These are phyloP conservation scores for Neria commutata DNA, from an alignment of 2,888 invertebrate species.

Conservation along the genomic window DNA sequence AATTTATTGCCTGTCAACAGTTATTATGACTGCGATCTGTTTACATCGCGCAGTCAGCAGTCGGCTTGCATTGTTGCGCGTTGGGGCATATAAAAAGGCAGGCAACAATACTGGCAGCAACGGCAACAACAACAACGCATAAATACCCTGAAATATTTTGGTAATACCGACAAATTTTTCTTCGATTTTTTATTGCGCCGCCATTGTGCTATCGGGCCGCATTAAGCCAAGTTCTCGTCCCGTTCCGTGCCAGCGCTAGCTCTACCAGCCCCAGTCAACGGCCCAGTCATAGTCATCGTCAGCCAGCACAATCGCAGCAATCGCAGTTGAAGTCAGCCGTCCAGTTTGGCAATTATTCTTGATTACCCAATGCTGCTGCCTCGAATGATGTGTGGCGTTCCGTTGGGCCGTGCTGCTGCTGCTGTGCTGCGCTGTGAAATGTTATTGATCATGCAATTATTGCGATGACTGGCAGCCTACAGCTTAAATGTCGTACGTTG, in stretches of 20 bases:
- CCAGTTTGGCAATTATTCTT: slow-evolving; percentile 45
- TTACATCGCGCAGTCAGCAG: slow-evolving; percentile 34
- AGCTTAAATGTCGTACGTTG: neutral
- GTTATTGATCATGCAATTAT: slow-evolving; percentile 37
- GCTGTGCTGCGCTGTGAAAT: neutral
- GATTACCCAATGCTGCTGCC: slow-evolving; percentile 39
- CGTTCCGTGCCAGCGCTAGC: no score
- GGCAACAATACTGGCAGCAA: no score
- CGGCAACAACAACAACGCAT: neutral
- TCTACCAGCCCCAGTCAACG: no score
- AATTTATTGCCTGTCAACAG: slow-evolving; percentile 53
- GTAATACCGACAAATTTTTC: slow-evolving; percentile 45
- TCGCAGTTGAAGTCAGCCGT: neutral
- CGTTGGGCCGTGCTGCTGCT: neutral
- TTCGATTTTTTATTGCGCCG: slow-evolving; percentile 24
- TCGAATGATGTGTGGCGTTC: neutral
- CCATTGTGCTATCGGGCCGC: neutral
- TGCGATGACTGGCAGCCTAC: slow-evolving; percentile 36
- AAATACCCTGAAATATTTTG: slow-evolving; percentile 3
- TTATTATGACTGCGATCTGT: slow-evolving; percentile 44
- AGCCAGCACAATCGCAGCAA: neutral
- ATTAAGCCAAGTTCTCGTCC: no score
- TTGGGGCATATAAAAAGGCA: no score
- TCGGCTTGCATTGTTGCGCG: neutral
- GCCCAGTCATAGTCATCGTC: neutral